Percentiles rank a stretch among this genome's conserved stretches.
phyloP scores from a whole-genome alignment of 2,888 invertebrate species.

The Rapana venosa region DNA sequence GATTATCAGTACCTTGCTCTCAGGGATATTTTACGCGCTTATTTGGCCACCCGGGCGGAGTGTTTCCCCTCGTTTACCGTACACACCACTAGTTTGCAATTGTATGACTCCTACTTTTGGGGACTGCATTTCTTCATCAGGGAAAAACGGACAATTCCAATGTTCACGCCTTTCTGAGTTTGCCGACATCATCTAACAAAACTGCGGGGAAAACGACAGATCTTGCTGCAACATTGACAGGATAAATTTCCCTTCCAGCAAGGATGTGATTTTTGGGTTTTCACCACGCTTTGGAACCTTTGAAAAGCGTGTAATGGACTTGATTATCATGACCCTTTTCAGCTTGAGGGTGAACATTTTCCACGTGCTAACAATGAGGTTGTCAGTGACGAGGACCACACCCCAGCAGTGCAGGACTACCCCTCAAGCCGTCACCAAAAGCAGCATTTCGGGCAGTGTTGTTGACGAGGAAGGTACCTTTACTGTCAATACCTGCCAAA shows the following conservation, averaged over 20 bases:
- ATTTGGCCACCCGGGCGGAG: conserved; percentile 79
- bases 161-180: conserved; percentile 39
- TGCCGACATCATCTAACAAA: not conserved
- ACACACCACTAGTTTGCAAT: conserved; percentile 62
- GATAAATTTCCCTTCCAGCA: not conserved
- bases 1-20: conserved; percentile 86
- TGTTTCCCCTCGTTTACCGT: conserved; percentile 36
- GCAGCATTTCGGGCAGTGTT: conserved; percentile 59
- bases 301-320: conserved; percentile 42
- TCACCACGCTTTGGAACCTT: not conserved
- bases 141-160: not conserved
- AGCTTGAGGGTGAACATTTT: conserved; percentile 49
- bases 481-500: conserved; percentile 59
- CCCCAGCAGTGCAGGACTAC: conserved; percentile 51
- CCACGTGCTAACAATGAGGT: conserved; percentile 43
- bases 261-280: conserved; percentile 21
- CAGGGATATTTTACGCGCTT: conserved; percentile 88
- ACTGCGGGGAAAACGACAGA: not conserved
- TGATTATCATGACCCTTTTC: conserved; percentile 31
- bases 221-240: conserved; percentile 22
- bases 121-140: conserved; percentile 54
- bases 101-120: conserved; percentile 63
- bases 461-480: conserved; percentile 58
- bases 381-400: conserved; percentile 42
- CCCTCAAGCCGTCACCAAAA: conserved; percentile 62